Evolutionary conservation across 1,140 invertebrate genomes (phyloP).

Genomic region (Drosophila erecta): DNA sequence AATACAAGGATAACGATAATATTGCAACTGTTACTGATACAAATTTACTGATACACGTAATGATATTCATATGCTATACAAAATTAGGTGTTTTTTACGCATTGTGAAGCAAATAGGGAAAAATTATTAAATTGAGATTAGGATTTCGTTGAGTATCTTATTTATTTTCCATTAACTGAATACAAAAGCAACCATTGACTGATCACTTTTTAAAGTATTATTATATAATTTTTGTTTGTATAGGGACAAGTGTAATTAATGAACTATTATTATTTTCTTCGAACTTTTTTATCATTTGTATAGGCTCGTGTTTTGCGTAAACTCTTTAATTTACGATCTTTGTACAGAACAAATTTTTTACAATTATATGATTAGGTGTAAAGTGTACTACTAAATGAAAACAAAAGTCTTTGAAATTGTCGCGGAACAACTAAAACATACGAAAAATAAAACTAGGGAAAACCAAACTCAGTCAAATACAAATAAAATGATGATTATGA

Average conservation of each 20-base stretch:
- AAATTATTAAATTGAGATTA: slow-evolving; percentile 58
- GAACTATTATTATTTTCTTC: slow-evolving; percentile 37
- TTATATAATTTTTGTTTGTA: slow-evolving; percentile 74
- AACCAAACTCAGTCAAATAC: slow-evolving; percentile 47
- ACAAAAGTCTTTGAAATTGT: slow-evolving; percentile 78
- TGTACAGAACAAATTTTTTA: slow-evolving; percentile 72
- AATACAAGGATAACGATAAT: slow-evolving; percentile 60
- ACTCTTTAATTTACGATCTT: slow-evolving; percentile 47
- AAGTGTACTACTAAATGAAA: slow-evolving; percentile 72
- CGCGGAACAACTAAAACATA: slow-evolving; percentile 67
- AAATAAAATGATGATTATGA: slow-evolving; percentile 28
- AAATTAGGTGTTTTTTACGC: slow-evolving; percentile 56
- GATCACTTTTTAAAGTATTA: slow-evolving; percentile 80
- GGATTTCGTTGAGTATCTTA: slow-evolving; percentile 60
- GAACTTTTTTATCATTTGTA: slow-evolving; percentile 54
- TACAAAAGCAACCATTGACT: slow-evolving; percentile 74
- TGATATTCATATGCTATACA: slow-evolving; percentile 69
- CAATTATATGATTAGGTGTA: slow-evolving; percentile 72
- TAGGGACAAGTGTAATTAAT: slow-evolving; percentile 69
- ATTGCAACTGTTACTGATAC: slow-evolving; percentile 77
- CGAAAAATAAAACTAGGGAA: slow-evolving; percentile 39
- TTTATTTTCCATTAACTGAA: slow-evolving; percentile 61
- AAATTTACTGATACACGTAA: slow-evolving; percentile 73
- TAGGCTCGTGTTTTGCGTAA: slow-evolving; percentile 46
- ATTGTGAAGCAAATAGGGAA: slow-evolving; percentile 23